phyloP scores from a whole-genome alignment of 2,888 invertebrate species.

The Cactoblastis cactorum region DNA sequence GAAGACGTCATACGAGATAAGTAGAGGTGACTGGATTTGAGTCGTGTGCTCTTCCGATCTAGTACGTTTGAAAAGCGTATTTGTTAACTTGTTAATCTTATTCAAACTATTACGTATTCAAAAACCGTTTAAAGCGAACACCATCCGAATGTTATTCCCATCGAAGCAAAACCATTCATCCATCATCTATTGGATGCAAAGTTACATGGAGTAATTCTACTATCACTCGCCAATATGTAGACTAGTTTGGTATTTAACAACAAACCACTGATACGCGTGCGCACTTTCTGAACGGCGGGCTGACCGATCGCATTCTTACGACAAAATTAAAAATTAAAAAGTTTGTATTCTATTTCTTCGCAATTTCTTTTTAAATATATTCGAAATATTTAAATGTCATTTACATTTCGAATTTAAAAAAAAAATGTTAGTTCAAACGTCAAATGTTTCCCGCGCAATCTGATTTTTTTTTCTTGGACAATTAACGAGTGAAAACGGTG shows the following conservation, averaged over 20 bases:
- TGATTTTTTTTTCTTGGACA: conserved; percentile 29
- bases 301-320: conserved; percentile 57
- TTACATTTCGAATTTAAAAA: not conserved
- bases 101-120: no score
- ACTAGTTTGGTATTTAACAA: conserved; percentile 74
- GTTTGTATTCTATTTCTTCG: conserved; percentile 30
- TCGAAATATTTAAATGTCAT: not conserved
- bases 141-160: not conserved
- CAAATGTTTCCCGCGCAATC: conserved; percentile 13
- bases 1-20: no score
- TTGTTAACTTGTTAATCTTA: no score
- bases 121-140: not conserved
- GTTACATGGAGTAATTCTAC: conserved; percentile 21
- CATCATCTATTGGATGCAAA: not conserved
- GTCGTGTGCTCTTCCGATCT: no score
- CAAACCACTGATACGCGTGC: conserved; percentile 60
- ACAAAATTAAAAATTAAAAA: conserved; percentile 38
- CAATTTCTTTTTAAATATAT: not conserved
- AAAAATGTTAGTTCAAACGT: not conserved
- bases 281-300: conserved; percentile 63
- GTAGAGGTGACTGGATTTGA: no score
- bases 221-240: conserved; percentile 62
- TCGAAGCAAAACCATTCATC: not conserved
- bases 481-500: conserved; percentile 55
- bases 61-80: no score